Base-by-base conservation (phyloP, 1,140 invertebrate species). In the Ladona fulva region DNA sequence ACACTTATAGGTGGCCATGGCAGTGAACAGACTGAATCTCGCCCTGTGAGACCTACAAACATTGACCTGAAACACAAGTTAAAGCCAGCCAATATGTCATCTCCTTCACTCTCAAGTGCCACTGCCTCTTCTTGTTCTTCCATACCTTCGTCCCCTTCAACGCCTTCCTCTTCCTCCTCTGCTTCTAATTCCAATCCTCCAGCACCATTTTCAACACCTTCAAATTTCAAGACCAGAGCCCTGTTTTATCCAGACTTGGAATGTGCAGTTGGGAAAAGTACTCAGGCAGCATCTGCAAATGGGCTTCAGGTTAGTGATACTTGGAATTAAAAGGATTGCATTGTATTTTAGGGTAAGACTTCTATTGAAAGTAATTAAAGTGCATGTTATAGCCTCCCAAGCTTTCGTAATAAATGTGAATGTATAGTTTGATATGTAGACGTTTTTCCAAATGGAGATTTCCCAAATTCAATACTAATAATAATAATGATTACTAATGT, bases 221-320 rank as follows among this genome's bases (percentile, higher is more conserved):
- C 90, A 1, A 95, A 95, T 83, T 95, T 95, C 82, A 95, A 95
- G 85, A 93, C 93, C 0, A 86, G 89, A 81, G 93, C 92, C 25
- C 87, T 95, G 80, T 95, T 94, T 83, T 95, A 95, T 85, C 87
- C 87, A n/a, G 92, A 93, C 81, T 86, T 87, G 80, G 92, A 94
- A 76, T 84, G 87, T 76, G 79, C 78, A 74, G 78, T 81, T 24
- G 52, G 59, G 1, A 66, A 66, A 75, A 24, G 74, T 19, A 19
- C 14, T 1, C 25, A 42, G 37, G 5, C 74, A 75, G 16, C 25
- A 16, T 5, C 25, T 75, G 16, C 11, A 1, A 75, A 42, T 42
- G 37, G 74, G 14, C 12, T 24, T 6, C 74, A 75, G 10, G 25
- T 29, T 6, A 16, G 25, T 75, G 1, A 25, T 75, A 19, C 1